Conservation (phyloP, 1,140 invertebrate species). For the Meteorus sp. region DNA sequence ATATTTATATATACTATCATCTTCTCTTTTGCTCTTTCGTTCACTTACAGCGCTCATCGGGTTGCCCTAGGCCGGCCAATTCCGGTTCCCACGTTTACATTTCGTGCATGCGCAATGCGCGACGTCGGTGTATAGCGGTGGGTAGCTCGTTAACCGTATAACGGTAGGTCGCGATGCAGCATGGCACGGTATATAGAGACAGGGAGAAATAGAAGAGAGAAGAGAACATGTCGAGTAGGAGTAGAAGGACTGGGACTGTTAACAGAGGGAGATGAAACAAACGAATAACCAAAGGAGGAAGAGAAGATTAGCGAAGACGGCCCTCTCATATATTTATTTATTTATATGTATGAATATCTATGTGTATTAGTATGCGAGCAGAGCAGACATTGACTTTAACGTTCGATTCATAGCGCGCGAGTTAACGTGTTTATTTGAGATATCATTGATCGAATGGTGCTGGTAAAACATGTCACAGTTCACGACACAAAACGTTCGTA, state of each 20-base stretch:
- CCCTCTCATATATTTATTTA: neutral
- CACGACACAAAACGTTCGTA: constrained; percentile 32
- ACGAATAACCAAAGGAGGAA: constrained; percentile 9
- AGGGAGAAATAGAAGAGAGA: neutral
- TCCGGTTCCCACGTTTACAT: constrained; percentile 62
- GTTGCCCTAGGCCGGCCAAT: constrained; percentile 48
- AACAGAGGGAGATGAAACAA: constrained; percentile 10
- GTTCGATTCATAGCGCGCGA: neutral
- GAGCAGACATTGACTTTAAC: neutral
- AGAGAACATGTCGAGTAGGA: neutral
- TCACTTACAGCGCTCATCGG: too few species aligned
- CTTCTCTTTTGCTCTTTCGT: too few species aligned
- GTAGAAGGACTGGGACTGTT: neutral
- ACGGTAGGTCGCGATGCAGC: constrained; percentile 45
- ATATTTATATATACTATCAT: too few species aligned
- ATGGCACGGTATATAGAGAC: constrained; percentile 30
- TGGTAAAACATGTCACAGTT: constrained; percentile 35
- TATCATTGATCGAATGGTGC: constrained; percentile 42
- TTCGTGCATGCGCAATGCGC: constrained; percentile 59
- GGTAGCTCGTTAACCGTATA: constrained; percentile 59
- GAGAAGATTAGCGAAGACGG: neutral
- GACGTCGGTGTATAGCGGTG: constrained; percentile 34
- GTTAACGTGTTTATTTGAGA: constrained; percentile 37
- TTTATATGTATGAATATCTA: neutral
- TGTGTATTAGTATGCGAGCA: neutral